These are phyloP conservation scores for Leucopsar rothschildi DNA, from an alignment of 2,113 vertebrate species.

Conservation along the genomic window DNA sequence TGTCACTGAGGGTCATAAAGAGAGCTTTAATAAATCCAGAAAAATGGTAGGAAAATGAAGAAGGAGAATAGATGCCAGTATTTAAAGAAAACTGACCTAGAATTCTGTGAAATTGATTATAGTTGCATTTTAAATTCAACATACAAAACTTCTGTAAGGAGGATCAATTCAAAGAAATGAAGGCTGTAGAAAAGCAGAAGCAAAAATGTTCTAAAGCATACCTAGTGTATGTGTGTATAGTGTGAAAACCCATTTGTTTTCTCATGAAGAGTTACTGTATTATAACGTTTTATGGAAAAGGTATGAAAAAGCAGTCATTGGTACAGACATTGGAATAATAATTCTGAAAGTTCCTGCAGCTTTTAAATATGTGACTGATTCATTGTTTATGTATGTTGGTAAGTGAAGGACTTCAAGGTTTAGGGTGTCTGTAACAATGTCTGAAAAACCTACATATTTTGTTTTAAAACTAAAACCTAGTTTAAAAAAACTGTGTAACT, in stretches of 20 bases:
- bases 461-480: background rate
- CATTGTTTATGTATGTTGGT: background rate
- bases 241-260: background rate
- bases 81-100: background rate
- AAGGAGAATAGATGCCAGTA: background rate
- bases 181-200: background rate
- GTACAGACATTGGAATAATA: background rate
- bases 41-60: background rate
- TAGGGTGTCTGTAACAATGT: background rate
- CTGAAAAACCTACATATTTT: background rate
- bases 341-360: background rate
- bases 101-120: background rate
- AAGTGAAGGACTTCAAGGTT: background rate
- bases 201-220: background rate
- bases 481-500: background rate
- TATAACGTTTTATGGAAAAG: background rate
- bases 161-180: background rate
- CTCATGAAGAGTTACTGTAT: background rate
- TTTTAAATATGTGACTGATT: background rate
- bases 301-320: background rate
- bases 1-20: background rate
- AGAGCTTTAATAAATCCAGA: background rate
- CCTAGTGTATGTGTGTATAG: background rate
- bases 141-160: background rate
- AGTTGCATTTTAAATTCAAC: background rate